A percentile compares a stretch with the other conserved stretches of the same genome.
Conservation (phyloP, 2,113 vertebrate species). For the Myrmecophaga tridactyla region DNA sequence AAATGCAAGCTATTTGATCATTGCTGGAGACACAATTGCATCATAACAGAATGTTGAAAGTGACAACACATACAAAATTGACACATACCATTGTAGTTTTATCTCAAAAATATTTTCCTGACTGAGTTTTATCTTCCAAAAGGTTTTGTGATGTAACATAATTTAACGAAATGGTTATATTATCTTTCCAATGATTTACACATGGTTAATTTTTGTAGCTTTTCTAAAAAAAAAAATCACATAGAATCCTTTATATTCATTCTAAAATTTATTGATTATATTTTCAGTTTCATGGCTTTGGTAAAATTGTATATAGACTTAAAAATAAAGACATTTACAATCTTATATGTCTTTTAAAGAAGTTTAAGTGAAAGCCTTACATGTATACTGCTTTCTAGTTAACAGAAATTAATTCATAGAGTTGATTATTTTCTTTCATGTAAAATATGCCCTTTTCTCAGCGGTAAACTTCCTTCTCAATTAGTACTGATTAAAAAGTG, state of each 20-base stretch:
- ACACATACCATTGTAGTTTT: background rate
- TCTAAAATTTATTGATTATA: background rate
- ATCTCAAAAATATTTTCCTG: background rate
- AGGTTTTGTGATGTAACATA: background rate
- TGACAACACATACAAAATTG: background rate
- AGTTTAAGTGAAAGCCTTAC: background rate
- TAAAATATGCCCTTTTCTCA: slow-evolving; percentile 11
- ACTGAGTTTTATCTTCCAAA: background rate
- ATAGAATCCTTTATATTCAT: background rate
- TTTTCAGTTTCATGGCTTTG: background rate
- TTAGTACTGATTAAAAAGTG: slow-evolving; percentile 19
- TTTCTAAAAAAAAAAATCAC: background rate
- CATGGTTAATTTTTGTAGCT: background rate
- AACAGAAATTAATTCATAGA: background rate
- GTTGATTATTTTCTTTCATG: background rate
- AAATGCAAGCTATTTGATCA: background rate
- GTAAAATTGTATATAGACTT: background rate
- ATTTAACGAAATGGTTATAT: background rate
- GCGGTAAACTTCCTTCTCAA: slow-evolving; percentile 23
- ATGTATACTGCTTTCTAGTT: background rate
- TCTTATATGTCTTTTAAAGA: background rate
- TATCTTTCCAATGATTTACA: background rate
- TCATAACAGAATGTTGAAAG: background rate
- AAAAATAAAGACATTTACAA: background rate
- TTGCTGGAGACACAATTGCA: background rate